Evolutionary conservation across 2,113 vertebrate genomes (phyloP).

Genomic region (Crotophaga sulcirostris): DNA sequence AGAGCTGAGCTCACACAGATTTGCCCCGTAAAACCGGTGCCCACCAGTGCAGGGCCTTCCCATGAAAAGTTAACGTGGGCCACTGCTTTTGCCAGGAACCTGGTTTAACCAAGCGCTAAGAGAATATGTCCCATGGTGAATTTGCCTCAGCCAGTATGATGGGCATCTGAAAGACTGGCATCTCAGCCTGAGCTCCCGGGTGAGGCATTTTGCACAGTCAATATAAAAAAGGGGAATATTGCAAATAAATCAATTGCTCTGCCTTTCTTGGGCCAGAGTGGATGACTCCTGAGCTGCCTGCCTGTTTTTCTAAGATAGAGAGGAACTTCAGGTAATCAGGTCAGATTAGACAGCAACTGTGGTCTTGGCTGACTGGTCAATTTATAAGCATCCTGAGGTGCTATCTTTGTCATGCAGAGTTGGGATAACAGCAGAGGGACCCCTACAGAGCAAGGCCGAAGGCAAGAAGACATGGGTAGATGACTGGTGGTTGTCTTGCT

Average conservation of each 20-base stretch:
- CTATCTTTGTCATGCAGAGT: fast-evolving
- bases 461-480: fast-evolving
- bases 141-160: not conserved
- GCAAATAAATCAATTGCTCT: not conserved
- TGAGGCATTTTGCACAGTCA: fast-evolving
- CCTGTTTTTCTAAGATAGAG: not conserved
- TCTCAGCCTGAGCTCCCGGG: fast-evolving
- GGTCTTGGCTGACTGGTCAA: not conserved
- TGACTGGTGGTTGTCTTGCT: not conserved
- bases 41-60: fast-evolving
- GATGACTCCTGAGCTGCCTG: not conserved
- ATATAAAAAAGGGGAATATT: not conserved
- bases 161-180: fast-evolving
- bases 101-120: fast-evolving
- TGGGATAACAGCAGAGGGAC: not conserved
- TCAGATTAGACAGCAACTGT: not conserved
- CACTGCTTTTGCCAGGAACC: fast-evolving
- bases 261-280: fast-evolving
- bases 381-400: not conserved
- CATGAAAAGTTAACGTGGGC: fast-evolving
- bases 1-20: fast-evolving
- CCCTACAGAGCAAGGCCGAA: not conserved
- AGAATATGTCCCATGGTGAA: fast-evolving
- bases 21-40: fast-evolving
- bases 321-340: not conserved